phyloP scores from a whole-genome alignment of 2,797 vertebrate species.

The Triplophysa bombifrons region DNA sequence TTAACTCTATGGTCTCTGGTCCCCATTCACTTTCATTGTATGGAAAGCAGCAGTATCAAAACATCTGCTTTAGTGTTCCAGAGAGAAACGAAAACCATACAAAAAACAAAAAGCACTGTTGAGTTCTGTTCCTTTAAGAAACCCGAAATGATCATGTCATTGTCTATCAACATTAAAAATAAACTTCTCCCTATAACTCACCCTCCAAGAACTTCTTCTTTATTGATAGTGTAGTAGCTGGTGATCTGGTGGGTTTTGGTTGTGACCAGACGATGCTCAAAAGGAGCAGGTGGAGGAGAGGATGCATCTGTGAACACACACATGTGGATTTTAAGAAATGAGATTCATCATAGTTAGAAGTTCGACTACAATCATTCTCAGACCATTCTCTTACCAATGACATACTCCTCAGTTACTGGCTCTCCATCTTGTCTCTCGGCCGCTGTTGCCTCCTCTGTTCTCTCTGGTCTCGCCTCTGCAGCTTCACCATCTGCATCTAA shows the following conservation, averaged over 20 bases:
- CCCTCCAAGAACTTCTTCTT: slow-evolving; percentile 90
- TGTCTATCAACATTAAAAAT: too few species aligned
- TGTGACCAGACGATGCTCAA: slow-evolving; percentile 90
- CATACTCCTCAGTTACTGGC: slow-evolving; percentile 48
- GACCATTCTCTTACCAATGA: slow-evolving; percentile 69
- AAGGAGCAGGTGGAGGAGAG: slow-evolving; percentile 85
- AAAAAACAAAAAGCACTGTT: neutral
- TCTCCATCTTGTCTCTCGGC: slow-evolving; percentile 52
- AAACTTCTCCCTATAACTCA: slow-evolving; percentile 70
- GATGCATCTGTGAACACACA: slow-evolving; percentile 72
- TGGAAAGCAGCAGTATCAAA: neutral
- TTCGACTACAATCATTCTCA: slow-evolving; percentile 13
- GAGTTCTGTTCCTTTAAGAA: neutral
- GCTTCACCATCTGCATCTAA: slow-evolving; percentile 25
- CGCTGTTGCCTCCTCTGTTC: slow-evolving; percentile 33
- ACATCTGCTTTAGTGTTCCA: neutral
- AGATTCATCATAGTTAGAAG: neutral
- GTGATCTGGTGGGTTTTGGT: slow-evolving; percentile 84
- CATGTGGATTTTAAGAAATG: neutral
- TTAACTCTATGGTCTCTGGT: neutral
- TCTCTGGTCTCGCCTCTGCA: slow-evolving; percentile 48
- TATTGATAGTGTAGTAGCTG: slow-evolving; percentile 85
- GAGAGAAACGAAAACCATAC: neutral
- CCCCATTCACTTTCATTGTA: neutral
- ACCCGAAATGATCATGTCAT: neutral